Evolutionary conservation across 2,113 vertebrate species (phyloP), one percentile per base, ranked within the genome.

Genomic region (Macheiramphus alcinus): DNA sequence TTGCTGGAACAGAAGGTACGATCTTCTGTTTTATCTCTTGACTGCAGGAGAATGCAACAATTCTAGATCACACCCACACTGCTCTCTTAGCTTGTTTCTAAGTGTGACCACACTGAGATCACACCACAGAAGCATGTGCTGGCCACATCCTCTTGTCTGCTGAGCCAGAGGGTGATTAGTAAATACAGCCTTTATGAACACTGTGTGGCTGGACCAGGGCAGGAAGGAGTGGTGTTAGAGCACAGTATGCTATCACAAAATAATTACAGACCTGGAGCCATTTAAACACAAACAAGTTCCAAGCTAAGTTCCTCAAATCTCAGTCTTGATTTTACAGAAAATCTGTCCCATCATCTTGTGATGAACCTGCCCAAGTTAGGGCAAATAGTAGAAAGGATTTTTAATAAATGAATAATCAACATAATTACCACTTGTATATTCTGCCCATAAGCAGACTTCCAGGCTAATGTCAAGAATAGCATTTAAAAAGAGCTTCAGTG

Each of bases 31-130:
- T 70, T 52, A 4, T 32, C 22, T 83, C 43, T 20, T 50, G 43
- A 40, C 3, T 31, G 15, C 20, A 47, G 52, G 36, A 74, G 53
- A 79, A 56, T 11, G 21, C 29, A 68, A 40, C 21, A n/a, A 27
- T 43, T 29, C 31, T 29, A 36, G 42, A 18, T 34, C 16, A 7
- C 14, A 40, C 10, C 10, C n/a, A 29, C 31, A 22, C 27, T 25
- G 6, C 36, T 79, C 26, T 75, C 22, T 40, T 27, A 42, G 15
- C 31, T 55, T 58, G 16, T 20, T 83, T 71, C 16, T 17, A 14
- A 29, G 42, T 5, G 34, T 20, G 61, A 42, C 23, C 71, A 26
- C 42, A 7, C 0, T 42, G 67, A 75, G 42, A 20, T 48, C 0
- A 0, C 27, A 43, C 31, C 34, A 38, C 16, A 63, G 32, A 36